A percentile compares a stretch with the other conserved stretches of the same genome.
phyloP scores from a whole-genome alignment of 2,888 invertebrate species.

The Iphiclides podalirius region DNA sequence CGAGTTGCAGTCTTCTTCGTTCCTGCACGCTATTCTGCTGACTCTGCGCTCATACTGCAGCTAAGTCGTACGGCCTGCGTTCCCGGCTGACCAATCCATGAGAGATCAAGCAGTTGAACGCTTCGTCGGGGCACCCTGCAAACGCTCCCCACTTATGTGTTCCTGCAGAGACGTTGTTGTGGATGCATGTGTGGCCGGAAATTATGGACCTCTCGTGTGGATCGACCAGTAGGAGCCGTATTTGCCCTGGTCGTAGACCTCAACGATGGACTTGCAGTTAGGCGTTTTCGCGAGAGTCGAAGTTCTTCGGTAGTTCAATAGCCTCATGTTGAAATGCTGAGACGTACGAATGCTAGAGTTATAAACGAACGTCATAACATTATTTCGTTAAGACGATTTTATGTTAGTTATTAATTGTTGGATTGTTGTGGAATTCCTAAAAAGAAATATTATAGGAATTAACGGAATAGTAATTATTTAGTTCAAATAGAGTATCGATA shows the following conservation, averaged over 20 bases:
- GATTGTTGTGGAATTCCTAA: no score
- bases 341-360: not conserved
- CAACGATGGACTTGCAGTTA: constrained; percentile 85
- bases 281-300: constrained; percentile 10
- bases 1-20: constrained; percentile 80
- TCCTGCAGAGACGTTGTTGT: constrained; percentile 82
- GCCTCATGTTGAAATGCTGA: not conserved
- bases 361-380: no score
- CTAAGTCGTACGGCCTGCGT: constrained; percentile 88
- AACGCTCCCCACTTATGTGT: no score
- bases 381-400: no score
- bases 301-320: not conserved
- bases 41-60: constrained; percentile 83
- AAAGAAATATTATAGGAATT: no score
- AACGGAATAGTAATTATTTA: no score
- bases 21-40: constrained; percentile 82
- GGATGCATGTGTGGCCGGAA: constrained; percentile 88
- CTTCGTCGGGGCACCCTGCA: constrained; percentile 82
- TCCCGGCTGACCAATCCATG: constrained; percentile 89
- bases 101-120: constrained; percentile 88
- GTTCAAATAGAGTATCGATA: no score
- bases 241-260: constrained; percentile 87
- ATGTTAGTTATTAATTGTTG: no score
- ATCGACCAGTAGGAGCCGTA: constrained; percentile 94
- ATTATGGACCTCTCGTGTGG: constrained; percentile 89